These are phyloP conservation scores for Delichon dasypus DNA, from an alignment of 2,797 vertebrate species.

Conservation along the genomic window DNA sequence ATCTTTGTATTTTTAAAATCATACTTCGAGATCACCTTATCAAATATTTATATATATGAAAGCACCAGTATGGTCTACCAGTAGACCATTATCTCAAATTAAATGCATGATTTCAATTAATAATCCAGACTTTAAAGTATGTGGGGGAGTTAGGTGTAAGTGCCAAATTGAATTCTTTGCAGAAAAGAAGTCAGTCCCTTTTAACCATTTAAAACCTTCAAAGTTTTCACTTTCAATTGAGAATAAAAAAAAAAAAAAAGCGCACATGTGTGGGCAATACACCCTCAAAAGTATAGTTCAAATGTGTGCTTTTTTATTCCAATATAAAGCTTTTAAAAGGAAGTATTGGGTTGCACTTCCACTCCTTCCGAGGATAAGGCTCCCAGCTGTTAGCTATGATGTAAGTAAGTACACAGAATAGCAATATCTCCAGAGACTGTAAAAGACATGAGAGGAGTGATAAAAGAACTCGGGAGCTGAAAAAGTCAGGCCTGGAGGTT, in stretches of 20 bases:
- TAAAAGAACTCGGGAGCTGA: neutral
- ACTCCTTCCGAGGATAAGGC: neutral
- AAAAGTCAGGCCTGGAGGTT: neutral
- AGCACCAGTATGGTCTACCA: neutral
- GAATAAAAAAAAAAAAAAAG: neutral
- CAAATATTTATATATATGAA: neutral
- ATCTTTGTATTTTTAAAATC: constrained; percentile 1
- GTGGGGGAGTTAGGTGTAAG: neutral
- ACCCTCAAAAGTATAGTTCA: neutral
- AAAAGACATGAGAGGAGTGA: neutral
- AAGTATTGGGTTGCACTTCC: neutral
- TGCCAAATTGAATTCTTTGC: neutral
- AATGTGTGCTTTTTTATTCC: neutral
- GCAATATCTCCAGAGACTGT: neutral
- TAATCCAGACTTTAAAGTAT: neutral
- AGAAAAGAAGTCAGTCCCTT: neutral
- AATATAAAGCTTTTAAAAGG: neutral
- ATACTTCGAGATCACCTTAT: neutral
- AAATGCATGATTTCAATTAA: neutral
- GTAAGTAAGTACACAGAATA: neutral
- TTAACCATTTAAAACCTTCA: constrained; percentile 30
- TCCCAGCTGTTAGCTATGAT: constrained; percentile 14
- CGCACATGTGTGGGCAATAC: neutral
- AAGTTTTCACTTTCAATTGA: constrained; percentile 39
- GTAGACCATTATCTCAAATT: neutral